Evolutionary conservation across 2,113 vertebrate species (phyloP), one percentile per base, ranked within the genome.

Genomic region (Myiozetetes cayanensis): DNA sequence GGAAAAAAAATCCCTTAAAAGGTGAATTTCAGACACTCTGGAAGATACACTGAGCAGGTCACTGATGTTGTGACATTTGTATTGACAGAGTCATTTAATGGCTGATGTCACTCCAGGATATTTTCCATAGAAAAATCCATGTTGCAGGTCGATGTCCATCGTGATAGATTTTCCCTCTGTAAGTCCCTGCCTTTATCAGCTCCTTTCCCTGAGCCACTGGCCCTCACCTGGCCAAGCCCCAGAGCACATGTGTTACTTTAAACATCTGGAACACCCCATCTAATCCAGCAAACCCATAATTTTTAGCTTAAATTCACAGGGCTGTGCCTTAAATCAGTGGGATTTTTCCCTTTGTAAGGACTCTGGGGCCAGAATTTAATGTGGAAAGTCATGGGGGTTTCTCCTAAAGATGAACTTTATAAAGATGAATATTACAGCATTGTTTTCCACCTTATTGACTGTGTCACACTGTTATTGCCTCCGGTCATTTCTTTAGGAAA

Each of bases 361-460:
- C 22, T 41, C 43, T 4, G 37, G 49, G 50, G 39, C 22, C 67
- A 50, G 72, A 53, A 76, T 53, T 94, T 79, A 79, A 80, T 80
- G 10, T 0, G 14, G 46, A 74, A 89, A 94, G 72, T 83, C 70
- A 77, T 0, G 37, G n/a, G 41, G 37, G 6, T 43, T 94, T 75
- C 30, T 93, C 53, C 67, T 75, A 30, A 74, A 53, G 75, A 33
- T 33, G 35, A 8, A 75, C 77, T 96, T 94, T 95, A 66, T 70
- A 62, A 66, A 88, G 59, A 76, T 33, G 46, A 89, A 47, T 74
- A 84, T 95, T 92, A 56, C 25, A 77, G 55, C 85, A 73, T 89
- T 97, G 81, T 93, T 97, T 93, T 93, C 95, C 94, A 56, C 72
- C 92, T 97, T 97, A 98, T 97, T 96, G 91, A 89, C 96, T 95